phyloP scores from a whole-genome alignment of 2,888 invertebrate genomes.

The Perithous albicinctus region DNA sequence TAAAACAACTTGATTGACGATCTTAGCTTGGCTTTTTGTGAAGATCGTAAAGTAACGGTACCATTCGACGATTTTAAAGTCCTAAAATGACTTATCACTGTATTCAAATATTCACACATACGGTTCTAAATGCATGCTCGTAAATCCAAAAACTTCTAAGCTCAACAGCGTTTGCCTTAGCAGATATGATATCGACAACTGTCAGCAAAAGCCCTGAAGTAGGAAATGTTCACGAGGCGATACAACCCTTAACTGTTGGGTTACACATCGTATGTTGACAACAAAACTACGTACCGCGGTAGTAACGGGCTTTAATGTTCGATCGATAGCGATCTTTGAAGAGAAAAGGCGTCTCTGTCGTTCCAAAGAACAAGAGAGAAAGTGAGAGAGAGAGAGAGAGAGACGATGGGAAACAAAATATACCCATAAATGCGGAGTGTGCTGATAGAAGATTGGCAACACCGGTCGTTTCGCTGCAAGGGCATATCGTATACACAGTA shows the following conservation, averaged over 20 bases:
- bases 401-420: slow-evolving; percentile 21
- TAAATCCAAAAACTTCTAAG: neutral
- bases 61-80: neutral
- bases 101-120: neutral
- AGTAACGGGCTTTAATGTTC: slow-evolving; percentile 36
- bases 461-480: neutral
- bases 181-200: neutral
- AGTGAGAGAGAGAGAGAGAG: too few relatives aligned
- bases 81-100: neutral
- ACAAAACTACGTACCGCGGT: slow-evolving; percentile 5
- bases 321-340: slow-evolving; percentile 40
- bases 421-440: neutral
- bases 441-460: neutral
- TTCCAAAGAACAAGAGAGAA: too few relatives aligned
- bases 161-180: neutral
- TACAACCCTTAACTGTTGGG: neutral
- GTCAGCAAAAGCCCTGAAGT: slow-evolving; percentile 13
- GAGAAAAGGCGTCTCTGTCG: neutral
- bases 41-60: slow-evolving; percentile 14
- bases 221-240: slow-evolving; percentile 25
- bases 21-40: slow-evolving; percentile 5
- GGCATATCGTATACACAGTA: neutral
- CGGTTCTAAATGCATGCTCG: neutral
- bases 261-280: neutral
- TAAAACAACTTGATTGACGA: slow-evolving; percentile 25